Evolutionary conservation across 2,797 vertebrate genomes (phyloP).

Genomic region (Typhlichthys subterraneus): DNA sequence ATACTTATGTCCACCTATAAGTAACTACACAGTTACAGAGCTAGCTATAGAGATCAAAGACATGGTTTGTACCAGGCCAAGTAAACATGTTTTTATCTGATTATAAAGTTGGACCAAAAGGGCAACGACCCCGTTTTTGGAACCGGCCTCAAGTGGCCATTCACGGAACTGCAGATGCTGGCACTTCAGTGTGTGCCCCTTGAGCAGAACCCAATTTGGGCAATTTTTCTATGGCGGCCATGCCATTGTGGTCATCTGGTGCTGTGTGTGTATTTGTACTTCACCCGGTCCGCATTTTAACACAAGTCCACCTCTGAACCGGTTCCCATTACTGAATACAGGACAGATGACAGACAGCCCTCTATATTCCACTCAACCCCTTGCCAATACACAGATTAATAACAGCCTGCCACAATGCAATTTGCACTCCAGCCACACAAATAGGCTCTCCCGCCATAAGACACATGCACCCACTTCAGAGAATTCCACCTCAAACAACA

Average conservation of each 20-base stretch:
- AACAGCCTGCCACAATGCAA: constrained; percentile 11
- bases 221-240: not conserved
- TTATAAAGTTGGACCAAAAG: no score
- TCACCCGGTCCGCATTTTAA: constrained; percentile 1
- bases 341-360: constrained; percentile 17
- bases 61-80: no score
- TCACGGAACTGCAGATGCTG: no score
- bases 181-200: no score
- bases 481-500: not conserved
- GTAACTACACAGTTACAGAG: no score
- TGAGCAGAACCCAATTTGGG: no score
- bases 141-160: no score
- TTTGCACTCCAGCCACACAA: constrained; percentile 9
- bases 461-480: constrained; percentile 17
- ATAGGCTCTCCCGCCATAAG: constrained; percentile 7
- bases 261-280: not conserved
- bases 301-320: constrained; percentile 24
- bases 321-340: constrained; percentile 7
- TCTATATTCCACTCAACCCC: constrained; percentile 11
- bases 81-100: no score
- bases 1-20: no score
- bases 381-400: constrained; percentile 10
- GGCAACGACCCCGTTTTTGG: no score
- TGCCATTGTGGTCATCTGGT: constrained; percentile 3
- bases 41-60: no score